Conservation (phyloP, 2,113 vertebrate species). For the Nycticorax nycticorax region DNA sequence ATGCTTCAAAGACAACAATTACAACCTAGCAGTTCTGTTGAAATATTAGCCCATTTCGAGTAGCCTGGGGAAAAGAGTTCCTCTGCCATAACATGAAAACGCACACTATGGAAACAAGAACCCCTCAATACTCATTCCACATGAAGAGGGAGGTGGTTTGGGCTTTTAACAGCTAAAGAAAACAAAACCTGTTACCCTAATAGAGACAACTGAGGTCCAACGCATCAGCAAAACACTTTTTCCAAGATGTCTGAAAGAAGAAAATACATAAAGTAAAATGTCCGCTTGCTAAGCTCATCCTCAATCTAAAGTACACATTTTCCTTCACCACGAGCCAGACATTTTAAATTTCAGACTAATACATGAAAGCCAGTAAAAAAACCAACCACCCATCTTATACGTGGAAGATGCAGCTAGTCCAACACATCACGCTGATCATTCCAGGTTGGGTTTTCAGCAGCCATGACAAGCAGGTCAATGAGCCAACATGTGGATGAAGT, state of each 20-base stretch:
- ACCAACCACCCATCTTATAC: rapidly evolving
- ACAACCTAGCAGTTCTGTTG: rapidly evolving
- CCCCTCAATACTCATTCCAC: neutral
- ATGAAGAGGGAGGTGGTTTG: neutral
- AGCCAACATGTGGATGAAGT: rapidly evolving
- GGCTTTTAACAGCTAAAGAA: neutral
- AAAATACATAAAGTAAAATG: neutral
- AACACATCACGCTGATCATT: no score
- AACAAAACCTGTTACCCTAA: neutral
- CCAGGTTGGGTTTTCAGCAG: neutral
- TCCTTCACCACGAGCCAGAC: rapidly evolving
- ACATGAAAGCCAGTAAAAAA: rapidly evolving
- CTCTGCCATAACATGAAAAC: neutral
- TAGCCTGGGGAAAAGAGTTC: neutral
- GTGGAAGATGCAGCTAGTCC: neutral
- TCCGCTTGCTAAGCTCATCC: neutral
- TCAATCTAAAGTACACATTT: rapidly evolving
- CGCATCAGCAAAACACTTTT: neutral
- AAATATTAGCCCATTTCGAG: neutral
- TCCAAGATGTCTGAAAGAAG: neutral
- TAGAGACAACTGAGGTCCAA: rapidly evolving
- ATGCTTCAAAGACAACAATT: neutral
- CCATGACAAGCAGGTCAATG: neutral
- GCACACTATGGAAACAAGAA: neutral
- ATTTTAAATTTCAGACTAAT: neutral